Percentiles rank a stretch among this genome's conserved stretches.
Conservation (phyloP, 2,113 vertebrate species). For the Toxostoma redivivum region DNA sequence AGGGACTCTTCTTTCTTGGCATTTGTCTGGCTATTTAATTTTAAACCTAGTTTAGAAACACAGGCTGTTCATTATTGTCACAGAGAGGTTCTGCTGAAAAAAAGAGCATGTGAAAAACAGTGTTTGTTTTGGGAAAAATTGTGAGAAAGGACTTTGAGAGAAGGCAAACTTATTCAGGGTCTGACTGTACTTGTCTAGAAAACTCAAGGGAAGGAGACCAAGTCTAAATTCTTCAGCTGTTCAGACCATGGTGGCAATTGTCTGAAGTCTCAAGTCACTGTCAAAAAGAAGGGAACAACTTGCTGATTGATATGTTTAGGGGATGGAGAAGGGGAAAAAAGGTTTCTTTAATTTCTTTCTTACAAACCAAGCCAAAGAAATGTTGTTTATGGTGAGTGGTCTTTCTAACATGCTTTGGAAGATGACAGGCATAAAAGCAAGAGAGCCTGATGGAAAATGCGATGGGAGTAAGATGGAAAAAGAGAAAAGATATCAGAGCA, state of each 20-base stretch:
- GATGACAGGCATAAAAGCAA: background rate
- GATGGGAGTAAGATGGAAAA: background rate
- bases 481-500: background rate
- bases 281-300: background rate
- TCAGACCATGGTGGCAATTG: background rate
- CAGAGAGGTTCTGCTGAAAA: background rate
- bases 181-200: background rate
- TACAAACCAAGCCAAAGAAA: background rate
- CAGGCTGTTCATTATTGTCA: background rate
- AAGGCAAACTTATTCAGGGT: background rate
- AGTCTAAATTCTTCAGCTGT: background rate
- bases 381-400: background rate
- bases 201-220: background rate
- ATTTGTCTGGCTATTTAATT: background rate
- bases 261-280: background rate
- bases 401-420: background rate
- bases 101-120: background rate
- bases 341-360: background rate
- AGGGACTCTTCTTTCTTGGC: background rate
- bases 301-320: background rate
- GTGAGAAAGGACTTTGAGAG: background rate
- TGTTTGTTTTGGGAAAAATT: background rate
- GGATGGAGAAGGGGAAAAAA: no score
- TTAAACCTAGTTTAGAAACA: background rate
- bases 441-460: background rate